A percentile compares a stretch with the other conserved stretches of the same genome.
Conservation (phyloP, 2,888 invertebrate species). For the Incurvaria masculella region DNA sequence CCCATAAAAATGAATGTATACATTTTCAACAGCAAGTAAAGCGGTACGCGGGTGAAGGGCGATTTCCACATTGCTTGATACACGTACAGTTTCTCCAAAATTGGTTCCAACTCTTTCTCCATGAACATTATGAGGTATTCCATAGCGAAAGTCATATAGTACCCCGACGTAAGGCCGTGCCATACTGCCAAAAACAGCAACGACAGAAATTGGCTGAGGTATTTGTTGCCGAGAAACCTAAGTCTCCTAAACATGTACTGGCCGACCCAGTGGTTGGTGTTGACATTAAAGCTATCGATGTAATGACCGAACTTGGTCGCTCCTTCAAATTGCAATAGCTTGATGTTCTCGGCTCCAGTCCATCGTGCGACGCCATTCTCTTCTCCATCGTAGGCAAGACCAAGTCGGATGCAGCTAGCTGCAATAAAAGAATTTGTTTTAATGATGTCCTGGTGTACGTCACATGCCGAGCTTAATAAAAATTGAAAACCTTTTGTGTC, state of each 20-base stretch:
- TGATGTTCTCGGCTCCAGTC: constrained; percentile 90
- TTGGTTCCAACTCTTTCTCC: constrained; percentile 70
- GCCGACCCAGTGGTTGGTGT: constrained; percentile 93
- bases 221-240: constrained; percentile 82
- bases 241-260: constrained; percentile 94
- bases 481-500: too few relatives aligned
- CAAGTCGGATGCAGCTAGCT: constrained; percentile 59
- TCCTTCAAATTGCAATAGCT: constrained; percentile 75
- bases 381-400: constrained; percentile 80
- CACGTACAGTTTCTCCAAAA: constrained; percentile 48
- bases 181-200: constrained; percentile 88
- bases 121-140: constrained; percentile 86
- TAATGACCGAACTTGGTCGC: constrained; percentile 83
- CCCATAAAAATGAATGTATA: constrained; percentile 84
- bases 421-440: too few relatives aligned
- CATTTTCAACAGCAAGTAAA: constrained; percentile 61
- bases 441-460: too few relatives aligned
- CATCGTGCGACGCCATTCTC: constrained; percentile 63
- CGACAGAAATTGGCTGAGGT: constrained; percentile 77
- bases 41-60: constrained; percentile 31
- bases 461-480: too few relatives aligned
- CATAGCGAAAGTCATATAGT: constrained; percentile 88
- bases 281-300: constrained; percentile 90
- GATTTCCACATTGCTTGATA: constrained; percentile 44
- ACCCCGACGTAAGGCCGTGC: constrained; percentile 95